Base-by-base conservation (phyloP, 2,888 invertebrate species). In the Cosmopolites sordidus region DNA sequence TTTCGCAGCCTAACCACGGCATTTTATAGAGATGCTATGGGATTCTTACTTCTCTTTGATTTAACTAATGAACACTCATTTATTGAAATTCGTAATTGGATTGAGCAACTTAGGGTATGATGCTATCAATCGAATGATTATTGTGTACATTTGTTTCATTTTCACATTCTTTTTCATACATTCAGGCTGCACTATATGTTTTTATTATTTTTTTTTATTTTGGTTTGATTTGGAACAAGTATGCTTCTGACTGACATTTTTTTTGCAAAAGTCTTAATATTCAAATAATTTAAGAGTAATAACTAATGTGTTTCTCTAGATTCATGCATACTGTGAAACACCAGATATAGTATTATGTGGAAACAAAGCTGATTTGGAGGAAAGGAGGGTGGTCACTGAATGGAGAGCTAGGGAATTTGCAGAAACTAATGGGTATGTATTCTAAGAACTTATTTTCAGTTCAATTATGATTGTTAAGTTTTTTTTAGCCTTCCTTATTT, bases 271-370 rank as follows among this genome's bases (percentile, higher is more conserved):
- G 22, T 22, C 8, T 22, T 22, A 22, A 22, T n/a, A n/a, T n/a
- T n/a, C n/a, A n/a, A n/a, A n/a, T n/a, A n/a, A n/a, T n/a, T n/a
- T n/a, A 22, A 22, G 8, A 22, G 8, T 22, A 5, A 22, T 22
- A 5, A 22, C 22, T 22, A 22, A 22, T 22, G 8, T 22, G 22
- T 40, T 40, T 40, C n/a, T 12, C 6, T 40, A 87, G 87, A 85
- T 89, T 2, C 92, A 94, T 73, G 91, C 92, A 27, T 86, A 92
- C 69, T 87, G 86, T 69, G 91, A 92, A 64, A 83, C 88, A 58
- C 96, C 97, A 0, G 97, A 98, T 69, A 89, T 98, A 61, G 87
- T 98, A 46, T 77, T 97, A 41, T 95, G 96, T 70, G 97, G 97
- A 9, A 97, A 98, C 75, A 98, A 98, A 76, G 87, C 87, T 58